Conservation (phyloP, 1,140 invertebrate species). For the Drosophila obscura region DNA sequence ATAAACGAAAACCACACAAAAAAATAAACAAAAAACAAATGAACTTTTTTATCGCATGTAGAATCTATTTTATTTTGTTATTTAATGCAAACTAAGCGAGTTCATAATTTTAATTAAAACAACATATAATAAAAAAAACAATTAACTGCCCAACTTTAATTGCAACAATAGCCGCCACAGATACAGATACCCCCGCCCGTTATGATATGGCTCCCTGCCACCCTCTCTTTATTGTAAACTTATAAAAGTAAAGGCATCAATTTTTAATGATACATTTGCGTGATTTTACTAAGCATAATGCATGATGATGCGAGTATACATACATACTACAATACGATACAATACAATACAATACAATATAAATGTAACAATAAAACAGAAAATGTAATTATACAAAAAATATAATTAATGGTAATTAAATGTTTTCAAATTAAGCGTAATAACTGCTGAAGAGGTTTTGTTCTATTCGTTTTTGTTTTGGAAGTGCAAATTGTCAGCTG, state of each 20-base stretch:
- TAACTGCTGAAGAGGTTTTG: conserved; percentile 18
- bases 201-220: no score
- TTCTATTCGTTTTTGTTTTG: conserved; percentile 2
- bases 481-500: conserved; percentile 3
- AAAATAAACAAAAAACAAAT: conserved; percentile 8
- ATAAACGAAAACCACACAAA: conserved; percentile 8
- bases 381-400: conserved; percentile 81
- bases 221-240: conserved; percentile 27
- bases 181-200: conserved; percentile 19
- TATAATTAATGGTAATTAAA: conserved; percentile 75
- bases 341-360: conserved; percentile 33
- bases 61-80: conserved; percentile 76
- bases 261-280: conserved; percentile 76
- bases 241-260: conserved; percentile 69
- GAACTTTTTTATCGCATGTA: conserved; percentile 55
- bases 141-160: conserved; percentile 46
- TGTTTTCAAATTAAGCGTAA: conserved; percentile 78
- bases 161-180: conserved; percentile 42
- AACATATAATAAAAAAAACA: conserved; percentile 18
- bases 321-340: conserved; percentile 14
- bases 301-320: conserved; percentile 41
- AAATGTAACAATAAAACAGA: conserved; percentile 67
- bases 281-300: conserved; percentile 77
- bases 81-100: conserved; percentile 78
- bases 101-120: conserved; percentile 74